Evolutionary conservation across 2,888 invertebrate species (phyloP), one percentile per base, ranked within the genome.

Genomic region (Hydraecia micacea): DNA sequence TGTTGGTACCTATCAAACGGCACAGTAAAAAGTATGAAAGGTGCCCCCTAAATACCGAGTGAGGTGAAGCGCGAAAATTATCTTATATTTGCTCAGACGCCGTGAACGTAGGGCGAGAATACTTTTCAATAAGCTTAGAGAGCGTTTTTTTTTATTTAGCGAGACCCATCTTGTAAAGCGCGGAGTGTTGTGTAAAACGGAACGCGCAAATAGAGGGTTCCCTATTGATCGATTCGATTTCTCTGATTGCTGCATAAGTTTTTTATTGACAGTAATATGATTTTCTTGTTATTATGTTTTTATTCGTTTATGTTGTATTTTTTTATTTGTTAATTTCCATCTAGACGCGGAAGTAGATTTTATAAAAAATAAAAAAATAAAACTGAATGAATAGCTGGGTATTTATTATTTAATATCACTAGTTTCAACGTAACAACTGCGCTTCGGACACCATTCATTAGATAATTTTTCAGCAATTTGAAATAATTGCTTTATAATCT

Each of bases 61-160:
- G 95, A 96, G 95, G 95, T 95, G 96, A 94, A 96, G 96, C 96
- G 96, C 92, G 93, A 96, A 96, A 97, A 97, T 97, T 96, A 96
- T 97, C 96, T 97, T 97, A 97, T 97, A 97, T 97, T 97, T 97
- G 96, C 94, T 95, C 96, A 96, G 95, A 96, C 93, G 92, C 95
- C 96, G 96, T 97, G 95, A 97, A 96, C 95, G 95, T 93, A 93
- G 96, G 96, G 96, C 95, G 96, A 94, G 95, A 96, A 96, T 96
- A 97, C 96, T 96, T 96, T 96, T 96, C 96, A 97, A 97, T 97
- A 96, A 97, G 96, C 96, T 96, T 96, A 96, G 95, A 95, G 95
- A 94, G 95, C 95, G 92, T 95, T 96, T 96, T 95, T 42, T 95
- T 94, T 94, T 93, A 93, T 95, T 94, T 94, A 91, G 93, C 93